phyloP scores from a whole-genome alignment of 2,113 vertebrate genomes.

The Sphaerodactylus townsendi region DNA sequence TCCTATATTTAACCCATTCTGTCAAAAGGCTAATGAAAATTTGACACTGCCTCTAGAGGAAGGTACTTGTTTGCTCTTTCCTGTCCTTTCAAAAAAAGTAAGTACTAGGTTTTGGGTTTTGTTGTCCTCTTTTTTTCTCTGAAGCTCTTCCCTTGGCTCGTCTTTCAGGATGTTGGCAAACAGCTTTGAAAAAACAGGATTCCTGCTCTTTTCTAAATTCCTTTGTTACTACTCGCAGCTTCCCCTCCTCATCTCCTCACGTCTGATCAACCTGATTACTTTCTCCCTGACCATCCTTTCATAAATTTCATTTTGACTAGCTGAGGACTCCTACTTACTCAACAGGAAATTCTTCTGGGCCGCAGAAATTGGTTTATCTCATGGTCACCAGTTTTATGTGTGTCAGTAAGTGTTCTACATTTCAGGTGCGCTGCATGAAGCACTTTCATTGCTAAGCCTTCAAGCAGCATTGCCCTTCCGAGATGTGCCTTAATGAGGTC shows the following conservation, averaged over 20 bases:
- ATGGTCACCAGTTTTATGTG: not conserved
- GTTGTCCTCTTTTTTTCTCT: constrained; percentile 17
- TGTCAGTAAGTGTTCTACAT: constrained; percentile 15
- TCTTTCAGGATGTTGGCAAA: not conserved
- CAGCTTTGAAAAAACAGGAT: not conserved
- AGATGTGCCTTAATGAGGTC: not conserved
- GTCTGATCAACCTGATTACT: not conserved
- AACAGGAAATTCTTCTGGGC: constrained; percentile 12
- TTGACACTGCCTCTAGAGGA: not conserved
- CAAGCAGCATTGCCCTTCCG: not conserved
- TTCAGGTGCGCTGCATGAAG: constrained; percentile 2
- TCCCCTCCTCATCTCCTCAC: not conserved
- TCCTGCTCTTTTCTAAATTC: constrained; percentile 5
- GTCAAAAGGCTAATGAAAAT: constrained; percentile 6
- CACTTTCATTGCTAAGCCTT: not conserved
- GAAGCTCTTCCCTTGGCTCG: constrained; percentile 11
- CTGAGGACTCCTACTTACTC: not conserved
- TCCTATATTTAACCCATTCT: not conserved
- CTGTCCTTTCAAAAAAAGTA: constrained; percentile 62
- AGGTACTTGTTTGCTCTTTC: constrained; percentile 31
- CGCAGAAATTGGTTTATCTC: constrained; percentile 1
- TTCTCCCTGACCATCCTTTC: constrained; percentile 2
- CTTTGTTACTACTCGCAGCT: constrained; percentile 1
- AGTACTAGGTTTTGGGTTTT: constrained; percentile 49
- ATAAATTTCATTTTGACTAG: not conserved